Evolutionary conservation across 2,888 invertebrate species (phyloP).

Genomic region (Auanema sp.): DNA sequence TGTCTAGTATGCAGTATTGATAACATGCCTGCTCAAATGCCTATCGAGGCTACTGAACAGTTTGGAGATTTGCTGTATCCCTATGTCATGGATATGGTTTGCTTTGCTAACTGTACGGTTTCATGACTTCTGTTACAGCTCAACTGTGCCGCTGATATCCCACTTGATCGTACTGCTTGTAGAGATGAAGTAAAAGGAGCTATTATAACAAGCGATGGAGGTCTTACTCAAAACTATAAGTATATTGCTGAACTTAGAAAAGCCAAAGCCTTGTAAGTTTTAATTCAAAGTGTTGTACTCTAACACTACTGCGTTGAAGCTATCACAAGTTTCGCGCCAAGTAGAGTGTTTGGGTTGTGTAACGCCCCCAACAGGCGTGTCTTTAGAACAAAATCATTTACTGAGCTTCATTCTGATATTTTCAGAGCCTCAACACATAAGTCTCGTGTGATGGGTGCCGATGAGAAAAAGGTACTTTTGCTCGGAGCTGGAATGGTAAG

Average conservation of each 20-base stretch:
- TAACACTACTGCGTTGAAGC: neutral
- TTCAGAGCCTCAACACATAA: conserved; percentile 76
- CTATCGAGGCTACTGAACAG: conserved; percentile 93
- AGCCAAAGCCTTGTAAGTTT: conserved; percentile 37
- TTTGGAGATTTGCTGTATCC: conserved; percentile 91
- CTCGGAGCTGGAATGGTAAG: conserved; percentile 94
- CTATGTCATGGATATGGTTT: conserved; percentile 80
- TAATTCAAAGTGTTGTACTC: neutral
- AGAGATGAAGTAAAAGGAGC: conserved; percentile 71
- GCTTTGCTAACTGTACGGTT: conserved; percentile 7
- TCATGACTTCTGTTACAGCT: conserved; percentile 37
- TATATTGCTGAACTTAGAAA: conserved; percentile 86
- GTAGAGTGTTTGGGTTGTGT: neutral
- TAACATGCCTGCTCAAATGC: conserved; percentile 99
- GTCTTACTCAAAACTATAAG: conserved; percentile 85
- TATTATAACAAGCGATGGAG: conserved; percentile 92
- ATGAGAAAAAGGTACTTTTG: conserved; percentile 74
- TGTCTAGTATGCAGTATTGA: conserved; percentile 99
- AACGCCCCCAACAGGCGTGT: no score
- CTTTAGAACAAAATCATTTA: neutral
- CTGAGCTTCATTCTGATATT: conserved; percentile 23
- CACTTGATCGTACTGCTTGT: conserved; percentile 54
- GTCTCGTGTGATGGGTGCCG: conserved; percentile 71
- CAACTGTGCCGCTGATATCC: conserved; percentile 57
- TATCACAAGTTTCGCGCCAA: conserved; percentile 1